phyloP scores from a whole-genome alignment of 2,888 invertebrate genomes.

The Cosmorhoe ocellata region DNA sequence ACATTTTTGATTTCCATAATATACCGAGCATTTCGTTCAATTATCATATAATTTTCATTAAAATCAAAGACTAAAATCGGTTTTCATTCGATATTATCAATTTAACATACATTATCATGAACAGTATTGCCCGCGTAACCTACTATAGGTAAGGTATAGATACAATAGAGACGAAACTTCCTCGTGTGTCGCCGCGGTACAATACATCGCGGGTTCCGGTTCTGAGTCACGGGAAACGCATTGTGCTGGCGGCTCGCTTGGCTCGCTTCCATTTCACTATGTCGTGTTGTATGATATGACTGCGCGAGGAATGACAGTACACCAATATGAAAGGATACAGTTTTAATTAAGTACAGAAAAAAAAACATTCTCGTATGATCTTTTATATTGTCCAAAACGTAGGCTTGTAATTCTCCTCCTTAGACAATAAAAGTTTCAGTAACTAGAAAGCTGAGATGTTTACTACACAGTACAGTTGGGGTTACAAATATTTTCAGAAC shows the following conservation, averaged over 20 bases:
- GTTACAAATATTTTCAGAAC: no score
- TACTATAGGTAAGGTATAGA: constrained; percentile 12
- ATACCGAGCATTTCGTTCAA: no score
- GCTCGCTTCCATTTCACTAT: constrained; percentile 56
- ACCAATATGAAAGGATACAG: neutral
- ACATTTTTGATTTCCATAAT: no score
- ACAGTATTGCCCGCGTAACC: constrained; percentile 23
- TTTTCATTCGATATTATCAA: no score
- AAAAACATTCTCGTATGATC: no score
- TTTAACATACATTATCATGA: constrained; percentile 21
- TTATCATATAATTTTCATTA: no score
- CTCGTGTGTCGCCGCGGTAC: constrained; percentile 50
- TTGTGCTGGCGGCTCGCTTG: constrained; percentile 52
- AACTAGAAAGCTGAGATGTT: no score
- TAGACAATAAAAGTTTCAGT: no score
- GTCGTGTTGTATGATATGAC: constrained; percentile 25
- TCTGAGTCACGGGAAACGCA: constrained; percentile 54
- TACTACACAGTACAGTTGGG: no score
- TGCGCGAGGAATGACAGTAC: constrained; percentile 34
- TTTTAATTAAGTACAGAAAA: neutral
- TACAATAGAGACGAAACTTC: constrained; percentile 55
- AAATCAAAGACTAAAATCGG: no score
- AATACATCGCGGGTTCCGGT: constrained; percentile 58
- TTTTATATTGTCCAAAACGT: no score
- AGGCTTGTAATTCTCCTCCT: no score